Evolutionary conservation across 2,888 invertebrate species (phyloP).

Genomic region (Caprella mutica): DNA sequence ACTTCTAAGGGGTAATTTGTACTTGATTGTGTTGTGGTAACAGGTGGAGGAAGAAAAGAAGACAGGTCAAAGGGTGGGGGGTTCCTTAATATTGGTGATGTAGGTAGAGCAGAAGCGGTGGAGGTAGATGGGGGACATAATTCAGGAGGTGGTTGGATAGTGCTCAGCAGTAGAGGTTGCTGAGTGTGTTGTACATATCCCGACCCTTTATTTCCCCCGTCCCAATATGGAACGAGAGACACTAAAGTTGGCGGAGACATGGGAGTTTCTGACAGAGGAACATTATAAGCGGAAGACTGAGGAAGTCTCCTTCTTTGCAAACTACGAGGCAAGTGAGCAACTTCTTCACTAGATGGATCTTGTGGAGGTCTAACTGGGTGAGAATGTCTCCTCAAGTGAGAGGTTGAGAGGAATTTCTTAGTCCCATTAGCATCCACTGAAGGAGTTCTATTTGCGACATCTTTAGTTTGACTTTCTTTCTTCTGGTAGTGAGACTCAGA

Average conservation of each 20-base stretch:
- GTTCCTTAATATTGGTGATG: not conserved
- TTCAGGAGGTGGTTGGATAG: conserved; percentile 29
- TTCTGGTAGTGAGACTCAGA: conserved; percentile 10
- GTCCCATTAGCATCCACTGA: no score
- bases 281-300: conserved; percentile 32
- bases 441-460: not conserved
- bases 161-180: conserved; percentile 21
- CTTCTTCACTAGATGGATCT: not conserved
- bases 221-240: not conserved
- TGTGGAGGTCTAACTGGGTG: conserved; percentile 5
- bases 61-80: conserved; percentile 30
- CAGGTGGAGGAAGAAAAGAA: conserved; percentile 28
- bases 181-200: not conserved
- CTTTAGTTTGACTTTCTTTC: not conserved
- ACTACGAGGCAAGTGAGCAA: conserved; percentile 1
- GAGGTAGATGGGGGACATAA: conserved; percentile 15
- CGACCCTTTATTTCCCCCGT: not conserved
- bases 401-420: no score
- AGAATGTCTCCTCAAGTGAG: conserved; percentile 3
- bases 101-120: not conserved
- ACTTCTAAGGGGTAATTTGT: not conserved
- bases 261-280: conserved; percentile 14
- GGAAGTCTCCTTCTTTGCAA: conserved; percentile 19
- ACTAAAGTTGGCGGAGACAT: not conserved
- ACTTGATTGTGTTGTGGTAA: not conserved